Percentiles rank a stretch among this genome's conserved stretches.
Conservation (phyloP, 2,888 invertebrate genomes). For the Rugalucina vietnamica region DNA sequence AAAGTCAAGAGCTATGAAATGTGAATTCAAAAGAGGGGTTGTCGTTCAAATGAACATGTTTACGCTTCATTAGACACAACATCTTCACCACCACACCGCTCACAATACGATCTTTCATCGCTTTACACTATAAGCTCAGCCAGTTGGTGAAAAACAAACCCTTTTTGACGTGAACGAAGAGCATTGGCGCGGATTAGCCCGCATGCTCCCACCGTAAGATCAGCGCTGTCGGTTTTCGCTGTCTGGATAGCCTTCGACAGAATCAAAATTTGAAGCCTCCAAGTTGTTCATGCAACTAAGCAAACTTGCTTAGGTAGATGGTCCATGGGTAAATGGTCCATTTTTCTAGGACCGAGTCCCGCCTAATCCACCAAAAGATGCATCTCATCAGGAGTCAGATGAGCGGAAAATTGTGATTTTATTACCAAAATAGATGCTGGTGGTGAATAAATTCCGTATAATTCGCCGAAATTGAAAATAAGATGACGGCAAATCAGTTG, state of each 20-base stretch:
- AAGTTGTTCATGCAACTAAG: too few relatives aligned
- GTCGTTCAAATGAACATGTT: constrained; percentile 29
- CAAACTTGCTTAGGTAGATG: too few relatives aligned
- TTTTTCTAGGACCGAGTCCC: too few relatives aligned
- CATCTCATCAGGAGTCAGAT: constrained; percentile 50
- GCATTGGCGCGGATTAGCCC: too few relatives aligned
- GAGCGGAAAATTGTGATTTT: constrained; percentile 62
- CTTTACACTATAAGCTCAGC: constrained; percentile 38
- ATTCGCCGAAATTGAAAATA: constrained; percentile 62
- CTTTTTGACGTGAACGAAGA: too few relatives aligned
- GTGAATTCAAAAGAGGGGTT: not conserved
- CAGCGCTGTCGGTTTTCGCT: too few relatives aligned
- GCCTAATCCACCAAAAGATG: constrained; percentile 58
- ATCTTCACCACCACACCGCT: constrained; percentile 49
- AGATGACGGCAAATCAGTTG: constrained; percentile 53
- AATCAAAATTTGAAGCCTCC: too few relatives aligned
- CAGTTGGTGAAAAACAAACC: too few relatives aligned
- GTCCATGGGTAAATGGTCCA: too few relatives aligned
- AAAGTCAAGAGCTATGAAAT: not conserved
- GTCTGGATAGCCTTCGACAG: too few relatives aligned
- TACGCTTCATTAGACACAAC: constrained; percentile 54
- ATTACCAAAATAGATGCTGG: constrained; percentile 62
- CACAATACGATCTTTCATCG: constrained; percentile 56
- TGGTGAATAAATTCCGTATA: constrained; percentile 58
- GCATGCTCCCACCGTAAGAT: too few relatives aligned